A percentile compares a stretch with the other conserved stretches of the same genome.
phyloP scores from a whole-genome alignment of 1,140 invertebrate species.

The Drosophila cardini region DNA sequence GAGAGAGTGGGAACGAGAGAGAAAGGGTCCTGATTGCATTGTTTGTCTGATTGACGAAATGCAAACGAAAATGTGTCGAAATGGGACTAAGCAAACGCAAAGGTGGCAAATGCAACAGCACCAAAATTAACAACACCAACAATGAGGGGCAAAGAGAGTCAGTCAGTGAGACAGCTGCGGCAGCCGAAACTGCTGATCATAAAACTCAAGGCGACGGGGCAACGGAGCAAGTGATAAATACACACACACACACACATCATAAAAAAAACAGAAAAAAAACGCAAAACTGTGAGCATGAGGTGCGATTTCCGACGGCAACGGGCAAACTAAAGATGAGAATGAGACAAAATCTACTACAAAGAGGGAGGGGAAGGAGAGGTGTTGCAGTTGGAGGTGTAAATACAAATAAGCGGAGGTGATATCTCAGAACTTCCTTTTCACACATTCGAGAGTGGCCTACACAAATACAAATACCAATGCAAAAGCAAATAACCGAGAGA shows the following conservation, averaged over 20 bases:
- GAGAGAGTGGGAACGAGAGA: conserved; percentile 26
- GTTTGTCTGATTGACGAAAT: conserved; percentile 82
- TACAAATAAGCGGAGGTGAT: conserved; percentile 83
- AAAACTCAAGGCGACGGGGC: conserved; percentile 45
- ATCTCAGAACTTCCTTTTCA: conserved; percentile 83
- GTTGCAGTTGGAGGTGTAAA: conserved; percentile 67
- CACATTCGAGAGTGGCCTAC: conserved; percentile 77
- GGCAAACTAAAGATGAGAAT: conserved; percentile 14
- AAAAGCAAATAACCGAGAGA: background rate
- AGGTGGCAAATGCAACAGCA: conserved; percentile 60
- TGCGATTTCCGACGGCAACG: conserved; percentile 51
- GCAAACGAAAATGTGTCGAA: conserved; percentile 82
- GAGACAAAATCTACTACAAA: conserved; percentile 3
- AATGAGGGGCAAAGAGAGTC: conserved; percentile 27
- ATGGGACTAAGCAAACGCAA: conserved; percentile 79
- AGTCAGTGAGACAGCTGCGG: conserved; percentile 28
- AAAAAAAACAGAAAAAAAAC: conserved; percentile 13
- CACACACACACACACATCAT: conserved; percentile 17
- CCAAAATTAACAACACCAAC: conserved; percentile 22
- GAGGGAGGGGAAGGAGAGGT: conserved; percentile 9
- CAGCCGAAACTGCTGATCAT: conserved; percentile 47
- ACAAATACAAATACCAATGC: conserved; percentile 53
- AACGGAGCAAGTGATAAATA: conserved; percentile 44
- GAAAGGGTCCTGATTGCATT: conserved; percentile 64
- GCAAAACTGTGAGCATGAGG: conserved; percentile 36